These are phyloP conservation scores for Centropus unirufus DNA, from an alignment of 2,113 vertebrate genomes.

Conservation along the genomic window DNA sequence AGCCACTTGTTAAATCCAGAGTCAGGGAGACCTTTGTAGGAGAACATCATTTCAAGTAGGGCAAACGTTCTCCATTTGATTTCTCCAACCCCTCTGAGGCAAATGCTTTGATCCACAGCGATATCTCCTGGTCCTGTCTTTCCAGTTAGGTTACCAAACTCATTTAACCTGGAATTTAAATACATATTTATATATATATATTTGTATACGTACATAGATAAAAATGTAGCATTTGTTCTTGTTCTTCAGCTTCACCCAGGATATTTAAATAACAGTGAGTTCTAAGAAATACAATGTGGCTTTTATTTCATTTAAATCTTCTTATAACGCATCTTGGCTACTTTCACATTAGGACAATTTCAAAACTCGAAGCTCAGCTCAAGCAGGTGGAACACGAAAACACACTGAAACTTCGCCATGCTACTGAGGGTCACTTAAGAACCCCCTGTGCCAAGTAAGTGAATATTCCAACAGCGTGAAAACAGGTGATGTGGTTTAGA, in stretches of 20 bases:
- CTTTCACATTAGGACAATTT: conserved; percentile 80
- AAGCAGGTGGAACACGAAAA: conserved; percentile 95
- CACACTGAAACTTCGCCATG: conserved; percentile 76
- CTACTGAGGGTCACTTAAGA: conserved; percentile 71
- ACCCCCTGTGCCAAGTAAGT: conserved; percentile 83
- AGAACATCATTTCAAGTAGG: neutral
- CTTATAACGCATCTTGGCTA: neutral
- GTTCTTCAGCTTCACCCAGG: neutral
- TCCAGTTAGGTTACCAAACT: neutral
- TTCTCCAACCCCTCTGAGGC: neutral
- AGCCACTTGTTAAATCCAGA: neutral
- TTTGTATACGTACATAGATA: neutral
- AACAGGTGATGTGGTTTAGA: neutral
- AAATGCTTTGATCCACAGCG: neutral
- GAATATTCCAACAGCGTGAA: neutral
- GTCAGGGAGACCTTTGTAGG: neutral
- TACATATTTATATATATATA: too few species aligned
- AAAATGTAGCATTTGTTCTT: neutral
- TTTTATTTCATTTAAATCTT: neutral
- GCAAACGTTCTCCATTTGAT: neutral
- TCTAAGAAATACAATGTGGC: neutral
- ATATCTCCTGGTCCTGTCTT: neutral
- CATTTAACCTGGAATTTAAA: neutral
- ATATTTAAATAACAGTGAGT: neutral
- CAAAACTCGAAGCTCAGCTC: conserved; percentile 93